Base-by-base conservation (phyloP, 1,140 invertebrate genomes). In the Asobara japonica region DNA sequence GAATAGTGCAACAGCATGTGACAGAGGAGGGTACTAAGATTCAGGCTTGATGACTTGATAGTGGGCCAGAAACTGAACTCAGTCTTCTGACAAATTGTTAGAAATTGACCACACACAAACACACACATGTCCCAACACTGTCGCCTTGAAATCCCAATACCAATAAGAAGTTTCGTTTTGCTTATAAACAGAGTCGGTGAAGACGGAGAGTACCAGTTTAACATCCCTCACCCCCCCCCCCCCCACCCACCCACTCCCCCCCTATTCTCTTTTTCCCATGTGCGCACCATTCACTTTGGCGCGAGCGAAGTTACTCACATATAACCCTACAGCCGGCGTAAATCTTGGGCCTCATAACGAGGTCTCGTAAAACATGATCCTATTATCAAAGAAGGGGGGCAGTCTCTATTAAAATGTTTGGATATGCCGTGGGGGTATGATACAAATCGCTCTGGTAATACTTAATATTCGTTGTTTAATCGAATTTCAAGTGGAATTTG, bases 291-390 rank as follows among this genome's bases (percentile, higher is more conserved):
- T 74, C 72, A 74, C 33, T 69, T 33, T 36, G 36, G 33, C 61
- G 48, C 27, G 27, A 27, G 61, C 56, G 56, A 30, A 65, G 41
- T 71, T 66, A 68, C 76, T 69, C 76, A 73, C 69, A 68, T 61
- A n/a, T n/a, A n/a, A 36, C 5, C 31, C 69, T 61, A 65, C 56
- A 71, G 65, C 45, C 74, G 38, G 51, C 65, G 79, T 81, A 81
- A 80, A 79, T 82, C 80, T 78, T 77, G 31, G 69, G 77, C 70
- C 68, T 75, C 75, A 78, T 84, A 84, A 84, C 82, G 79, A 84
- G 82, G 77, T 76, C 78, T 81, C 82, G 81, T 84, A 84, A 84
- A 82, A 82, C 79, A 82, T 78, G 80, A 82, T 83, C 80, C 78
- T 81, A 83, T 84, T 84, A 84, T 81, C 78, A 70, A 69, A 45